Evolutionary conservation across 2,888 invertebrate species (phyloP).

Genomic region (Darwinula stevensoni): DNA sequence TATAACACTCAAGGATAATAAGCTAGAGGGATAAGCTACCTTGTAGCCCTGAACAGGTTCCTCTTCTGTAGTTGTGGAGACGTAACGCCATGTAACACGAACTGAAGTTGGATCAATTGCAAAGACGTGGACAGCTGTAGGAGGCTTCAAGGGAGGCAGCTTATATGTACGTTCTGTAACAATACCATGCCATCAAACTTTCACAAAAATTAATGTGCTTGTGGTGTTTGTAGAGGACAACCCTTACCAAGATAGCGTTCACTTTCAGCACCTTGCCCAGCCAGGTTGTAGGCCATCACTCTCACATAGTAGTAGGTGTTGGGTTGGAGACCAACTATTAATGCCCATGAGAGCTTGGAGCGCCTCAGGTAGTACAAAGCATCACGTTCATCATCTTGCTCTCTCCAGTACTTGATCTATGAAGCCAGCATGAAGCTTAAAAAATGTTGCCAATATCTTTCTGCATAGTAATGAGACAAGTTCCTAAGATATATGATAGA

Average conservation of each 20-base stretch:
- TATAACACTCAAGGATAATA: slow-evolving; percentile 4
- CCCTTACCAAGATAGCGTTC: too few species aligned
- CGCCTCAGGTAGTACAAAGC: slow-evolving; percentile 50
- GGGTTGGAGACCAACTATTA: slow-evolving; percentile 72
- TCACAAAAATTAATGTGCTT: too few species aligned
- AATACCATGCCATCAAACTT: too few species aligned
- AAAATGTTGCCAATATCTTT: too few species aligned
- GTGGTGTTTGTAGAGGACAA: too few species aligned
- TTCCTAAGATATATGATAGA: slow-evolving; percentile 4
- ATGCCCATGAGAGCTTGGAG: slow-evolving; percentile 48
- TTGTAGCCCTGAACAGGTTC: slow-evolving; percentile 82
- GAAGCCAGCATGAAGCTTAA: slow-evolving; percentile 6
- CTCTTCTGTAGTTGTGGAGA: slow-evolving; percentile 61
- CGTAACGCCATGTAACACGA: slow-evolving; percentile 70
- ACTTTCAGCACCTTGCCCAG: slow-evolving; percentile 85
- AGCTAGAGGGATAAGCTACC: slow-evolving; percentile 27
- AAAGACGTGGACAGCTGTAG: slow-evolving; percentile 59
- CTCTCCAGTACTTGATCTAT: slow-evolving; percentile 64
- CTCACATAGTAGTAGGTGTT: slow-evolving; percentile 78
- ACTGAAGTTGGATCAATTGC: slow-evolving; percentile 61
- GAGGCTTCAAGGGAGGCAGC: slow-evolving; percentile 78
- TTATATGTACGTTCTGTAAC: slow-evolving; percentile 58
- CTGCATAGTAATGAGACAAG: not conserved
- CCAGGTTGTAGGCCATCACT: slow-evolving; percentile 83
- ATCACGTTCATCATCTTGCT: slow-evolving; percentile 34